These are phyloP conservation scores for Thryonomys swinderianus DNA, from an alignment of 2,113 vertebrate genomes.

Conservation along the genomic window DNA sequence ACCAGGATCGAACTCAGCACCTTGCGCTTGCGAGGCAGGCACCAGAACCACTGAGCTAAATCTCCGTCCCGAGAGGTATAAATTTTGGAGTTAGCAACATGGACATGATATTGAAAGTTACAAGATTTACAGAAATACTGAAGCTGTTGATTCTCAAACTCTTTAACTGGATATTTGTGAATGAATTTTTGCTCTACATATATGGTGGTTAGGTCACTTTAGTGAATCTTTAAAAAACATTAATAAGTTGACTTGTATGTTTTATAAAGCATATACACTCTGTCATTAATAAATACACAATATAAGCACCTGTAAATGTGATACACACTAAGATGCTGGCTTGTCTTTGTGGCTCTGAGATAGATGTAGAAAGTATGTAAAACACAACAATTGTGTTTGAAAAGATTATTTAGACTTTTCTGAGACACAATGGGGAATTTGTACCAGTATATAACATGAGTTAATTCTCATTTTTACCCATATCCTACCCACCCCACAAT, in stretches of 20 bases:
- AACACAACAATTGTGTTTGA: constrained; percentile 29
- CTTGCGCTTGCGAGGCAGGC: too few species aligned
- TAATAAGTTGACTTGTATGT: neutral
- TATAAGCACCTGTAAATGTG: neutral
- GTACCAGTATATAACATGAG: too few species aligned
- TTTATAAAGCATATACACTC: neutral
- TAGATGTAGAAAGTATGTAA: neutral
- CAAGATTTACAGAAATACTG: neutral
- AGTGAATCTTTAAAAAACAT: neutral
- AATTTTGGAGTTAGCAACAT: neutral
- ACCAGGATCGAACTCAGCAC: too few species aligned
- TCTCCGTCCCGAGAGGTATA: too few species aligned
- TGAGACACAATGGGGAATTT: too few species aligned
- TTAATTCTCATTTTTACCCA: too few species aligned
- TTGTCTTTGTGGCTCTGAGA: neutral
- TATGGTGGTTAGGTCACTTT: neutral
- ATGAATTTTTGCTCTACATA: constrained; percentile 37
- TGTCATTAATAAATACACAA: neutral
- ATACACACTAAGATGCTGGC: neutral
- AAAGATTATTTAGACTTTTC: constrained; percentile 51
- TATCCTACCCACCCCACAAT: too few species aligned
- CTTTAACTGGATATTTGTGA: neutral
- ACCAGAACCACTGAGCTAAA: too few species aligned
- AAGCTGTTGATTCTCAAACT: neutral
- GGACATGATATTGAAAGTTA: neutral